Evolutionary conservation across 2,113 vertebrate species (phyloP).

Genomic region (Centropus unirufus): DNA sequence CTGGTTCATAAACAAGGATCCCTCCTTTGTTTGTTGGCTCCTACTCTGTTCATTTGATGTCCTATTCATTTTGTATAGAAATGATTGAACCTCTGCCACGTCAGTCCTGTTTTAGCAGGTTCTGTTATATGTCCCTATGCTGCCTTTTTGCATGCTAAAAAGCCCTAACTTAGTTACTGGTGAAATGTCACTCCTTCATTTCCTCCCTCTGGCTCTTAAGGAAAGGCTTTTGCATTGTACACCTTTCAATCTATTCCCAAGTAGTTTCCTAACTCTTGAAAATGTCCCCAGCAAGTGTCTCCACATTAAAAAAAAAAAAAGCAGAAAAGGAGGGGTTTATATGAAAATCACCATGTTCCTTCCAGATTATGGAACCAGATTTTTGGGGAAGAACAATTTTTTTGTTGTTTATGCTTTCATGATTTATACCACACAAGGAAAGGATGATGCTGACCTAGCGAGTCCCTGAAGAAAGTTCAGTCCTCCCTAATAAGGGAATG

Average conservation of each 20-base stretch:
- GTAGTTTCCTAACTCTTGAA: neutral
- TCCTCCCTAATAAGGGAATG: neutral
- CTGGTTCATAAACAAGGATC: accelerated
- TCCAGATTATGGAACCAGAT: neutral
- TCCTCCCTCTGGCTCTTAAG: neutral
- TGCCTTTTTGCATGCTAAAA: neutral
- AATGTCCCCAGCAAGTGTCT: neutral
- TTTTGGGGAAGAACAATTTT: neutral
- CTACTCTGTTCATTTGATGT: neutral
- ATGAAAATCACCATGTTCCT: neutral
- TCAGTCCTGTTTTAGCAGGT: neutral
- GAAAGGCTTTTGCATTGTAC: neutral
- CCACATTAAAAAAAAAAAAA: neutral
- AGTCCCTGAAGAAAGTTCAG: neutral
- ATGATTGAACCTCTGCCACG: neutral
- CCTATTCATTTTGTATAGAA: neutral
- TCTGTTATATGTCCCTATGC: neutral
- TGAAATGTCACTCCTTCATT: neutral
- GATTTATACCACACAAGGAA: neutral
- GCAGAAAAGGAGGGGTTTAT: neutral
- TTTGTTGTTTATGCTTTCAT: neutral
- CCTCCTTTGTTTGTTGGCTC: neutral
- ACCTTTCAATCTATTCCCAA: neutral
- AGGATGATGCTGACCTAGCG: neutral
- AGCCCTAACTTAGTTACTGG: neutral